phyloP scores from a whole-genome alignment of 2,888 invertebrate species.

The Conchocele bisecta region DNA sequence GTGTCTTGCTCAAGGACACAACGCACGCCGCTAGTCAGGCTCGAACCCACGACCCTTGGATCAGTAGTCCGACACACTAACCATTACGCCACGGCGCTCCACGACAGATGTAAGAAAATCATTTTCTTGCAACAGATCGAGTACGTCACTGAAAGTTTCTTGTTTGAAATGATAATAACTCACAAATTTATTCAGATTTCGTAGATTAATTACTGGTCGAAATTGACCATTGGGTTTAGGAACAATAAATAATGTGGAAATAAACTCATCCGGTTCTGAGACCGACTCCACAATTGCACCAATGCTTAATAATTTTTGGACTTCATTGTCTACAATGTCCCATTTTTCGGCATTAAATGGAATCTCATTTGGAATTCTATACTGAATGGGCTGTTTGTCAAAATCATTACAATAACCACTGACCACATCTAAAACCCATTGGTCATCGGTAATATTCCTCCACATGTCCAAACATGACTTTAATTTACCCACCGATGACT shows the following conservation, averaged over 20 bases:
- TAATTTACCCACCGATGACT: conserved; percentile 6
- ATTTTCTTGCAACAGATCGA: conserved; percentile 11
- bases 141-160: background rate
- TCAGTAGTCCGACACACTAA: no score
- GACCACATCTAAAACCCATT: conserved; percentile 18
- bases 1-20: no score
- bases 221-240: background rate
- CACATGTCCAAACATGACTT: conserved; percentile 8
- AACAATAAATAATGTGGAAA: background rate
- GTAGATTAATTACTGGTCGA: background rate
- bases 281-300: background rate
- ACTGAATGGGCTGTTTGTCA: conserved; percentile 8
- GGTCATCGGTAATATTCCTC: conserved; percentile 10
- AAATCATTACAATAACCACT: conserved; percentile 30
- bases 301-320: background rate
- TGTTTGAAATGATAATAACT: background rate
- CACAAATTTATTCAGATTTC: background rate
- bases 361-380: conserved; percentile 27
- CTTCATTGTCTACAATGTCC: conserved; percentile 24
- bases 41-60: no score
- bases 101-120: conserved; percentile 29
- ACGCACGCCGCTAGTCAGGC: no score
- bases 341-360: conserved; percentile 14
- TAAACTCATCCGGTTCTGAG: background rate
- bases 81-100: no score